Evolutionary conservation across 1,140 invertebrate genomes (phyloP), one percentile per base, ranked within the genome.

Genomic region (Zaprionus taronus): DNA sequence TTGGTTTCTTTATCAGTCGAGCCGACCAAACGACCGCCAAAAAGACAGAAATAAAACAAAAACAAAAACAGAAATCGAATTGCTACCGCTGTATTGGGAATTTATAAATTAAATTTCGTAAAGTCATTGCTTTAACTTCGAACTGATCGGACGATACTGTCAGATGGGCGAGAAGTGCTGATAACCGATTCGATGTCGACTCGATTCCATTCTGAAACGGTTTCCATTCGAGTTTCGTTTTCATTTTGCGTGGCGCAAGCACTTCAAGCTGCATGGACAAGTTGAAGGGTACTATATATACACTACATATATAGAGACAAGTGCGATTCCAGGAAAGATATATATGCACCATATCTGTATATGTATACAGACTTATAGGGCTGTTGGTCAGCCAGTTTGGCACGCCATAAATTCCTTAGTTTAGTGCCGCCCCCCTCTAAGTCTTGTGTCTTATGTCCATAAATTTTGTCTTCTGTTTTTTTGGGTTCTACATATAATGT

Each of bases 71-170:
- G 62, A 38, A 41, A 47, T 55, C n/a, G 69, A 58, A 77, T 66
- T 66, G 64, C 53, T 22, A 34, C n/a, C 64, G 58, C 17, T 47
- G n/a, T 67, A 61, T 65, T 55, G 77, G 66, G 56, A 79, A 79
- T 72, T 76, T 81, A 87, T 77, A 90, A 89, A 89, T 89, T 81
- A 85, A 90, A 85, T 89, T 90, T 75, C 58, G 49, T 26, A 74
- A 72, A 78, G 81, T 90, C 81, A 83, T 67, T 72, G 63, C 74
- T 61, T 72, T 55, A 53, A 77, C 80, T 77, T 47, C 62, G 26
- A 47, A 73, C 80, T 77, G 84, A 89, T 89, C 84, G 60, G 47
- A 5, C 72, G 83, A 89, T 89, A 89, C 81, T 90, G 85, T 90
- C 84, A 89, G 60, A 60, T 51, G 68, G 84, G n/a, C 66, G 51